Evolutionary conservation across 2,797 vertebrate genomes (phyloP).

Genomic region (Eleutherodactylus coqui): DNA sequence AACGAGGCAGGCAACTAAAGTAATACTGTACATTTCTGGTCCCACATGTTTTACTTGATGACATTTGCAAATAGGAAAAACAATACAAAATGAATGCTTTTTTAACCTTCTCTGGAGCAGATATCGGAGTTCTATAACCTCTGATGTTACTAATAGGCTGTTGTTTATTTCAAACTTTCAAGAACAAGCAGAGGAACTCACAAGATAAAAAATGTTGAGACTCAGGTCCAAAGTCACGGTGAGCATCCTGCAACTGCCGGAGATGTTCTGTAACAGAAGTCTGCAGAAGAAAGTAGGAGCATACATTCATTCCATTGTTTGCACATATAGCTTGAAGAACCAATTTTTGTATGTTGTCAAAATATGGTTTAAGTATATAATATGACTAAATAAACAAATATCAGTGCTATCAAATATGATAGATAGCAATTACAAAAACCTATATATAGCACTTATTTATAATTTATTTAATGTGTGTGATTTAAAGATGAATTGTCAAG

Average conservation of each 20-base stretch:
- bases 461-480: too few relatives aligned
- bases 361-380: neutral
- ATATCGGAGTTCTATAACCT: neutral
- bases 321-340: neutral
- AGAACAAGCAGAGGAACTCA: constrained; percentile 73
- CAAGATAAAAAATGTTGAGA: constrained; percentile 98
- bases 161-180: neutral
- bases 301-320: neutral
- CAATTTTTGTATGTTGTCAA: neutral
- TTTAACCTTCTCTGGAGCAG: too few relatives aligned
- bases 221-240: constrained; percentile 95
- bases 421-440: too few relatives aligned
- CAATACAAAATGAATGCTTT: too few relatives aligned
- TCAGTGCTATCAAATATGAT: too few relatives aligned
- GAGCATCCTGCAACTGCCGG: constrained; percentile 96
- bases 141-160: neutral
- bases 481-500: too few relatives aligned
- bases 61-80: too few relatives aligned
- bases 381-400: neutral
- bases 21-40: too few relatives aligned
- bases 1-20: too few relatives aligned
- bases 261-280: constrained; percentile 90
- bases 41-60: too few relatives aligned
- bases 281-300: constrained; percentile 69
- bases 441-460: too few relatives aligned